These are phyloP conservation scores for Stercorarius parasiticus DNA, from an alignment of 2,113 vertebrate species.

Conservation along the genomic window DNA sequence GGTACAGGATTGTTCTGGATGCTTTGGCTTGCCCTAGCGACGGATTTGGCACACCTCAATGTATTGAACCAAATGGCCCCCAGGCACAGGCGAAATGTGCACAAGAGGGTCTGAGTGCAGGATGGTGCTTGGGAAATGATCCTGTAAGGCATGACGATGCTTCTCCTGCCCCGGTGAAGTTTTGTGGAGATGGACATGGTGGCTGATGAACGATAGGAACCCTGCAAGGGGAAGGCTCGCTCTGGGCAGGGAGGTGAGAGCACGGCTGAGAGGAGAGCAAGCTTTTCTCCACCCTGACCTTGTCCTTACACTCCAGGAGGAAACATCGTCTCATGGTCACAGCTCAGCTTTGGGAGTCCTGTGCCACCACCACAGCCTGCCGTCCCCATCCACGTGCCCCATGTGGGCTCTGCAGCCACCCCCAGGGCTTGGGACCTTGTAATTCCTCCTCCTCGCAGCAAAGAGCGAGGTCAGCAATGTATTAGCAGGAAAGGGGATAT, in stretches of 20 bases:
- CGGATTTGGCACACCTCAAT: neutral
- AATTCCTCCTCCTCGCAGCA: neutral
- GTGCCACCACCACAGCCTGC: neutral
- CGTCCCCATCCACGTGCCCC: fast-evolving
- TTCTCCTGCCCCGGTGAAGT: neutral
- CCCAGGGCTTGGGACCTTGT: neutral
- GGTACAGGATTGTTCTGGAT: neutral
- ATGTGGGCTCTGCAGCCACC: neutral
- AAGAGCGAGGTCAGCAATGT: neutral
- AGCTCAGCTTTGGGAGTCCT: neutral
- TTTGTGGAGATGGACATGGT: fast-evolving
- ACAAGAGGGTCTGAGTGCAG: neutral
- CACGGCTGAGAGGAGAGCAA: neutral
- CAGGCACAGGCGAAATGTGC: neutral
- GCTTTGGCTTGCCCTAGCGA: neutral
- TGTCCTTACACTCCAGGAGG: neutral
- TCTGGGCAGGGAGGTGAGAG: neutral
- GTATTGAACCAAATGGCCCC: no score
- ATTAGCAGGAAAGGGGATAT: neutral
- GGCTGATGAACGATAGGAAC: neutral
- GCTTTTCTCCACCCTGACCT: neutral
- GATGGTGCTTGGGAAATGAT: neutral
- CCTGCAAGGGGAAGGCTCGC: neutral
- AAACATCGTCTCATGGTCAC: neutral
- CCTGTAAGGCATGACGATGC: fast-evolving